phyloP scores from a whole-genome alignment of 2,888 invertebrate genomes.

The Ptychoptera albimana region DNA sequence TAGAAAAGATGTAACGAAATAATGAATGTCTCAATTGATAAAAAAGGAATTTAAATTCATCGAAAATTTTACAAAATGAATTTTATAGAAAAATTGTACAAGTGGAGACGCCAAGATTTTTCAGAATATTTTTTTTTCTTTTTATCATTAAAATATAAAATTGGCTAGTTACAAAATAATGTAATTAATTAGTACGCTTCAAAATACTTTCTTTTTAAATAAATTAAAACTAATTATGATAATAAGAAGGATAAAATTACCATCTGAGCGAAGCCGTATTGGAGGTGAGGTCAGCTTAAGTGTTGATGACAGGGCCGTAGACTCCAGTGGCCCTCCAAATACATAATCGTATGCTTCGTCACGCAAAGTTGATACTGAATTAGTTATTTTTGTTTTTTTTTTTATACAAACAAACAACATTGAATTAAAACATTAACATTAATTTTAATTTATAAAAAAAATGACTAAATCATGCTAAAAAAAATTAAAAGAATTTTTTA shows the following conservation, averaged over 20 bases:
- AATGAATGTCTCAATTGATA: too few relatives aligned
- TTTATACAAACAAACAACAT: background rate
- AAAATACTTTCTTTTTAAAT: too few relatives aligned
- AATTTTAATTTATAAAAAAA: background rate
- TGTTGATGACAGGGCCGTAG: conserved; percentile 29
- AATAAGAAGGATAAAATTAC: conserved; percentile 16
- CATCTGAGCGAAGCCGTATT: conserved; percentile 31
- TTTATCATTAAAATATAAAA: background rate
- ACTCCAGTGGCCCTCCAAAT: conserved; percentile 33
- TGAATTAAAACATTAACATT: background rate
- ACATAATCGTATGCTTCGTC: conserved; percentile 33
- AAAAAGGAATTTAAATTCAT: too few relatives aligned
- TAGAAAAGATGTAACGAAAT: too few relatives aligned
- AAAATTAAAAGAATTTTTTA: too few relatives aligned
- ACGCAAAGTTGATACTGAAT: conserved; percentile 32
- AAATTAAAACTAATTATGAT: too few relatives aligned
- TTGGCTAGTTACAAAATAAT: background rate
- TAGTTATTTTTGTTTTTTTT: conserved; percentile 1
- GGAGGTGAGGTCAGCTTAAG: conserved; percentile 35
- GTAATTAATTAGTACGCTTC: too few relatives aligned
- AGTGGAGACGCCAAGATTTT: background rate
- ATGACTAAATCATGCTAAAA: too few relatives aligned
- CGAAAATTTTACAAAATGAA: too few relatives aligned
- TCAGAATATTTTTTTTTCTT: background rate
- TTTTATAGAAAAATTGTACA: too few relatives aligned